These are phyloP conservation scores for Lindbergichthys nudifrons DNA, from an alignment of 2,797 vertebrate genomes.

Conservation along the genomic window DNA sequence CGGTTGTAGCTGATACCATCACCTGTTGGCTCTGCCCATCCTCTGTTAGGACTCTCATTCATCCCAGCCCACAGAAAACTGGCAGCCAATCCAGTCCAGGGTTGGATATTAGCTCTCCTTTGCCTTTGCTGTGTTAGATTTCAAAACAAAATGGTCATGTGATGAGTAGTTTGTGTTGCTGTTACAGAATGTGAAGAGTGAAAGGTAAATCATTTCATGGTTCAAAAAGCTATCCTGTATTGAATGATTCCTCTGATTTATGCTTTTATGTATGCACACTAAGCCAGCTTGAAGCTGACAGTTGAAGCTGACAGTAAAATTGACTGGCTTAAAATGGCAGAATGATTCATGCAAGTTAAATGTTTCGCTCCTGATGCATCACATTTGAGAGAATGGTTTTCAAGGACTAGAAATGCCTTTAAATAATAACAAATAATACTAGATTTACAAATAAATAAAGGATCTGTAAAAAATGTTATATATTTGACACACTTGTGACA, in stretches of 20 bases:
- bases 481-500: background rate
- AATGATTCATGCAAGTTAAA: conserved; percentile 16
- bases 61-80: conserved; percentile 31
- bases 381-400: background rate
- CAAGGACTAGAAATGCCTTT: too few species aligned
- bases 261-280: conserved; percentile 22
- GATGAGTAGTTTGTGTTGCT: background rate
- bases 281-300: conserved; percentile 1
- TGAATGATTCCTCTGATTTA: conserved; percentile 14
- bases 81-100: conserved; percentile 16
- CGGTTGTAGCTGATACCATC: conserved; percentile 47
- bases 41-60: conserved; percentile 25
- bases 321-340: conserved; percentile 25
- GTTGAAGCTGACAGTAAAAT: conserved; percentile 13
- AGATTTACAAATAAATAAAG: background rate
- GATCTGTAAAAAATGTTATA: background rate
- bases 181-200: background rate
- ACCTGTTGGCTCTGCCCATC: conserved; percentile 16
- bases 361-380: background rate
- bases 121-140: conserved; percentile 8
- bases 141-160: background rate
- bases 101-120: conserved; percentile 8
- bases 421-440: too few species aligned
- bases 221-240: conserved; percentile 8
- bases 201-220: background rate